Percentiles rank a stretch among this genome's conserved stretches.
Evolutionary conservation across 2,113 vertebrate species (phyloP).

Genomic region (Ovis canadensis): DNA sequence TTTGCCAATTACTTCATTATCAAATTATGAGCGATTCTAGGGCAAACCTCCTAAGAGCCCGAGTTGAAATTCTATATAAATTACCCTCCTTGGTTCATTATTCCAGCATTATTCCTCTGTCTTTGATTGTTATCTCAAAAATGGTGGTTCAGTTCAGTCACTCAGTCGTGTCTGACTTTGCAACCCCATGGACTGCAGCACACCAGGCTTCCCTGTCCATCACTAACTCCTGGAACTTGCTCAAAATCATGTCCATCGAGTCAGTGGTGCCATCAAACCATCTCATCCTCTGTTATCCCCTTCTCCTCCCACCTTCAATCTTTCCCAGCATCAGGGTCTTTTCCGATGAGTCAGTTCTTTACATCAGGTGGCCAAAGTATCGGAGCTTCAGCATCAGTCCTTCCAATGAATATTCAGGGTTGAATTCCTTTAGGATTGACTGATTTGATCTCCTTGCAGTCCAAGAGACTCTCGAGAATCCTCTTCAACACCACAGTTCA

Average conservation of each 20-base stretch:
- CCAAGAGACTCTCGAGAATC: background rate
- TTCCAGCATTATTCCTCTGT: background rate
- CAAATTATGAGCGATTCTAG: constrained; percentile 41
- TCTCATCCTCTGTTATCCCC: background rate
- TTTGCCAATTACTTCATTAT: constrained; percentile 28
- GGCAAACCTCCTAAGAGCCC: background rate
- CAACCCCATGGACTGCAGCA: background rate
- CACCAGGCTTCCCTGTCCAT: background rate
- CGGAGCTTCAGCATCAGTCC: background rate
- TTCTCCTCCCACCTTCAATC: background rate
- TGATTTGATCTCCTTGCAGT: background rate
- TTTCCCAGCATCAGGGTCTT: background rate
- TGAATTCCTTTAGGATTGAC: background rate
- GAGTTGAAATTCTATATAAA: constrained; percentile 38
- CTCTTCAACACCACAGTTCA: background rate
- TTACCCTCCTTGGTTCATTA: constrained; percentile 24
- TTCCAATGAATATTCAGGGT: background rate
- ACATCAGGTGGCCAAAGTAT: background rate
- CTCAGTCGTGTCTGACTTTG: background rate
- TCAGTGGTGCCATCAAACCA: background rate
- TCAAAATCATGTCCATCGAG: background rate
- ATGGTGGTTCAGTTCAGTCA: background rate
- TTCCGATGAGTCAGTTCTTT: background rate
- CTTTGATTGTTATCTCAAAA: background rate
- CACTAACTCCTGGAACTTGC: background rate